phyloP scores from a whole-genome alignment of 1,140 invertebrate species.

The Drosophila littoralis region DNA sequence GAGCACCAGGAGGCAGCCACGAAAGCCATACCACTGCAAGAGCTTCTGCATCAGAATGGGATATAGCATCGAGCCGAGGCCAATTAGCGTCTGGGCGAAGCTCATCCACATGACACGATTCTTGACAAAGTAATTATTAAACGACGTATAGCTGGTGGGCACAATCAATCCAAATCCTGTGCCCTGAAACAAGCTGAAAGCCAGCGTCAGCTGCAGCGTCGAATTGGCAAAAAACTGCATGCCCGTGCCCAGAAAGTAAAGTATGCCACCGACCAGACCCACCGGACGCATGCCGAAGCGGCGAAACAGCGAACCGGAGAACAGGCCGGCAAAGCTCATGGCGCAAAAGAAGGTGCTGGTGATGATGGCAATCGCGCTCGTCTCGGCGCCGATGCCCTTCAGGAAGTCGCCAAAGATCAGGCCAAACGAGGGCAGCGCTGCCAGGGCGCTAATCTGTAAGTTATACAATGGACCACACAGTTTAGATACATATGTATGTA shows the following conservation, averaged over 20 bases:
- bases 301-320: constrained; percentile 86
- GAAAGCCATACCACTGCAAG: constrained; percentile 86
- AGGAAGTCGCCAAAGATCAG: constrained; percentile 88
- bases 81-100: constrained; percentile 86
- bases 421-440: constrained; percentile 87
- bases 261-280: constrained; percentile 86
- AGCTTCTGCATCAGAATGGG: constrained; percentile 85
- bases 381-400: constrained; percentile 86
- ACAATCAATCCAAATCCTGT: constrained; percentile 87
- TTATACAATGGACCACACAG: not conserved
- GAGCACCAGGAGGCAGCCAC: constrained; percentile 87
- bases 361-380: constrained; percentile 86
- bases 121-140: constrained; percentile 87
- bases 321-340: constrained; percentile 86
- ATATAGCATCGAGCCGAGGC: constrained; percentile 86
- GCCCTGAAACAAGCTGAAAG: constrained; percentile 87
- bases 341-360: constrained; percentile 87
- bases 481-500: too few species aligned
- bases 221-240: constrained; percentile 86
- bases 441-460: constrained; percentile 85
- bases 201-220: constrained; percentile 85
- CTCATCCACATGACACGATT: constrained; percentile 87
- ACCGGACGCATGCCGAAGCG: constrained; percentile 85
- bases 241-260: constrained; percentile 85
- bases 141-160: constrained; percentile 86